Evolutionary conservation across 2,888 invertebrate genomes (phyloP), one percentile per base, ranked within the genome.

Genomic region (Cantharis lateralis): DNA sequence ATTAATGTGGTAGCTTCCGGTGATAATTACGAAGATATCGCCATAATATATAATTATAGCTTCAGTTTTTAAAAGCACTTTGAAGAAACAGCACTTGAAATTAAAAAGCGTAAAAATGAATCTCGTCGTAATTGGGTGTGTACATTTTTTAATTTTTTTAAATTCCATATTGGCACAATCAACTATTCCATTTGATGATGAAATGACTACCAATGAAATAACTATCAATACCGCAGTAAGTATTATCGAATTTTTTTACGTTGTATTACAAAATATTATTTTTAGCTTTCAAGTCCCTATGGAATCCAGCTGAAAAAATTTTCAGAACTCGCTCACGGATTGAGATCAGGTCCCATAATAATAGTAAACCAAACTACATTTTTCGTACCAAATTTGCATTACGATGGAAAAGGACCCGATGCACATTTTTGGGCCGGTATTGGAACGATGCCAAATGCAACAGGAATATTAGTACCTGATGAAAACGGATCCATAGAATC

Each of bases 401-500:
- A 83, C 64, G 74, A 81, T 63, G 81, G 81, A 3, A 71, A 71
- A 62, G 73, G 80, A 11, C 71, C 76, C n/a, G 71, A 80, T 62
- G 80, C 82, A 5, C 75, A 81, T 69, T 84, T 85, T 79, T 83
- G 82, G 82, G 82, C 80, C 2, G 84, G 84, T 20, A 82, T 76
- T 18, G 84, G 82, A 10, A 73, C 69, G 15, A 78, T 68, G 16
- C 81, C 82, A 13, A 71, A 77, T 13, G 20, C 74, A 15, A 72
- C 64, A 62, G 80, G 80, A 15, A 66, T 68, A 15, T 24, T 77
- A 28, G 71, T 83, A n/a, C 73, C 76, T 0, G 79, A 82, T 71
- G 83, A 84, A 78, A 80, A 75, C 2, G 80, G 80, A 13, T 80
- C 81, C n/a, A 68, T 3, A 1, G 24, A 75, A 15, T 72, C 68